phyloP scores from a whole-genome alignment of 2,113 vertebrate genomes.

The Sciurus niger region DNA sequence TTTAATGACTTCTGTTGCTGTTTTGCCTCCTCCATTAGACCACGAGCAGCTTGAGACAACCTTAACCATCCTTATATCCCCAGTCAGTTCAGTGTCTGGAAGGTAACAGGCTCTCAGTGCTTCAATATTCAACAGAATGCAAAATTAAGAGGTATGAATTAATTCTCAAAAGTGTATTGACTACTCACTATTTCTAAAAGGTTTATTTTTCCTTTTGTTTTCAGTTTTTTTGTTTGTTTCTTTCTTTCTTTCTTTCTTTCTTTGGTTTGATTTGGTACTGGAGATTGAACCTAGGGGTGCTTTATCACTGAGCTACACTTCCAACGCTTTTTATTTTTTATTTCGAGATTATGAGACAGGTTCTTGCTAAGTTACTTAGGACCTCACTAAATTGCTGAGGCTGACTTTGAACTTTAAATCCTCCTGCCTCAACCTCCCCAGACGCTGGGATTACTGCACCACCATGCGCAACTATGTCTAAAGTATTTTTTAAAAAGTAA shows the following conservation, averaged over 20 bases:
- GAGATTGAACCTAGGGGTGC: too few relatives aligned
- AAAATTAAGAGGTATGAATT: not conserved
- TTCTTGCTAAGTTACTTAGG: too few relatives aligned
- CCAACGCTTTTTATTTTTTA: too few relatives aligned
- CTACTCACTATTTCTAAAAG: not conserved
- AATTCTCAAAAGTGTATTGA: slow-evolving; percentile 24
- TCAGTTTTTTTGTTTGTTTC: too few relatives aligned
- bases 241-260: too few relatives aligned
- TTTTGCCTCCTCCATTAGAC: not conserved
- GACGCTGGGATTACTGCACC: too few relatives aligned
- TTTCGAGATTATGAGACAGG: too few relatives aligned
- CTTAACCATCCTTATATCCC: not conserved
- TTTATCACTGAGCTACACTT: too few relatives aligned
- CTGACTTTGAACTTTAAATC: too few relatives aligned
- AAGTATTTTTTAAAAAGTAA: not conserved
- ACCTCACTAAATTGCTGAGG: too few relatives aligned
- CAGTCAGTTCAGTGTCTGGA: not conserved
- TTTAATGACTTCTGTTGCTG: slow-evolving; percentile 22
- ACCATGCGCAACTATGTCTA: not conserved
- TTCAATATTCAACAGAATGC: slow-evolving; percentile 29
- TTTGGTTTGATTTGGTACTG: too few relatives aligned
- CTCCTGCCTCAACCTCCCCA: too few relatives aligned
- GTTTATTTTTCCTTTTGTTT: not conserved
- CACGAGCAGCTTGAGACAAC: slow-evolving; percentile 1
- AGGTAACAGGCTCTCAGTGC: not conserved